These are phyloP conservation scores for Harpalus rubripes DNA, from an alignment of 2,888 invertebrate genomes.

Conservation along the genomic window DNA sequence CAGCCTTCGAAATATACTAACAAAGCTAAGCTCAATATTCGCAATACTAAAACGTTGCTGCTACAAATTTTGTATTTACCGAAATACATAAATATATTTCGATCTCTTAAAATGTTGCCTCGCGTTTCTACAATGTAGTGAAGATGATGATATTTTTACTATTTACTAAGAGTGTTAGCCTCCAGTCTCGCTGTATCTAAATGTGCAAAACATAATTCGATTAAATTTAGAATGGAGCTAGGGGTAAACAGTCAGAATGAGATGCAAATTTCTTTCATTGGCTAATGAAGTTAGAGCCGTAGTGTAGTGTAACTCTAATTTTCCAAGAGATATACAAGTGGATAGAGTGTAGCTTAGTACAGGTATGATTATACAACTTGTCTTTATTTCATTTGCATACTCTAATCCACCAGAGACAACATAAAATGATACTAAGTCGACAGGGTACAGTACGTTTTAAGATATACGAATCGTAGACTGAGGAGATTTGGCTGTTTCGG, in stretches of 20 bases:
- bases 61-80: no score
- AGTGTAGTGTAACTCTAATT: neutral
- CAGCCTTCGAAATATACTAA: neutral
- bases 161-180: no score
- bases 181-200: neutral
- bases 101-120: no score
- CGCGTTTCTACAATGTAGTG: no score
- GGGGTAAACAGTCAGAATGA: neutral
- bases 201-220: neutral
- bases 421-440: no score
- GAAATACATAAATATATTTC: no score
- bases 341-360: neutral
- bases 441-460: no score
- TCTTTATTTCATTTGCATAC: conserved; percentile 2
- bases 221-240: neutral
- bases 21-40: no score
- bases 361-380: conserved; percentile 2
- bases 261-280: conserved; percentile 2
- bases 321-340: neutral
- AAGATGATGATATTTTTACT: no score
- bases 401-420: neutral
- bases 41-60: neutral
- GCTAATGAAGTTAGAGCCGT: neutral
- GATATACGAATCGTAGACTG: no score
- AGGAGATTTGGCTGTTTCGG: no score